Evolutionary conservation across 1,140 invertebrate species (phyloP).

Genomic region (Bombyx mandarina): DNA sequence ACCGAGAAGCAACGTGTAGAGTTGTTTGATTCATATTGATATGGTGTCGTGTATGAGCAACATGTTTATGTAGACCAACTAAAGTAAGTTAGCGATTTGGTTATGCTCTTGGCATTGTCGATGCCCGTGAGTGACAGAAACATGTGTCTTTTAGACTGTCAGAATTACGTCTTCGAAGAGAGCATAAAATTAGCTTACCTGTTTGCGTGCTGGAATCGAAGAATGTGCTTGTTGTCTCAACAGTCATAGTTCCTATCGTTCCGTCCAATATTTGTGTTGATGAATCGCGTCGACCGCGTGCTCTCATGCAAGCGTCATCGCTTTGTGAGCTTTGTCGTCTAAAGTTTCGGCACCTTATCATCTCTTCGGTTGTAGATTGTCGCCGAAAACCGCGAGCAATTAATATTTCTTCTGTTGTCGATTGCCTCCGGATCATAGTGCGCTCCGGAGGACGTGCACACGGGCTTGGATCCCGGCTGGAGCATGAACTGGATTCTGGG

Average conservation of each 20-base stretch:
- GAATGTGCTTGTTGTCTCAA: slow-evolving; percentile 91
- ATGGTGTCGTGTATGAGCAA: too few relatives aligned
- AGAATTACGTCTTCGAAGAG: not conserved
- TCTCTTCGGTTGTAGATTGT: slow-evolving; percentile 92
- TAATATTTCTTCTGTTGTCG: slow-evolving; percentile 92
- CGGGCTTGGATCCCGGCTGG: slow-evolving; percentile 80
- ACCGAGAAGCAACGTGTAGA: too few relatives aligned
- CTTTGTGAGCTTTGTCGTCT: slow-evolving; percentile 85
- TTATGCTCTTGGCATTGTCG: too few relatives aligned
- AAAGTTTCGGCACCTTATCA: slow-evolving; percentile 91
- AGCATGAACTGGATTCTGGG: slow-evolving; percentile 83
- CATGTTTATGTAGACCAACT: too few relatives aligned
- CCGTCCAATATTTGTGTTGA: slow-evolving; percentile 92
- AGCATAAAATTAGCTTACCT: slow-evolving; percentile 74
- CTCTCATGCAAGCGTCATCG: slow-evolving; percentile 80
- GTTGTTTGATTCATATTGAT: too few relatives aligned
- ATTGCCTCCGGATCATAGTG: slow-evolving; percentile 85
- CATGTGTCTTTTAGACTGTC: too few relatives aligned
- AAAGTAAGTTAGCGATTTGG: too few relatives aligned
- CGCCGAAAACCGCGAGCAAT: slow-evolving; percentile 90
- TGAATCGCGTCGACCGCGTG: slow-evolving; percentile 86
- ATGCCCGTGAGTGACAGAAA: too few relatives aligned
- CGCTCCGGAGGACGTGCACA: slow-evolving; percentile 76
- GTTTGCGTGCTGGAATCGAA: slow-evolving; percentile 94
- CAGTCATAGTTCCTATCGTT: slow-evolving; percentile 92